Evolutionary conservation across 2,797 vertebrate species (phyloP).

Genomic region (Phoxinus dragarum): DNA sequence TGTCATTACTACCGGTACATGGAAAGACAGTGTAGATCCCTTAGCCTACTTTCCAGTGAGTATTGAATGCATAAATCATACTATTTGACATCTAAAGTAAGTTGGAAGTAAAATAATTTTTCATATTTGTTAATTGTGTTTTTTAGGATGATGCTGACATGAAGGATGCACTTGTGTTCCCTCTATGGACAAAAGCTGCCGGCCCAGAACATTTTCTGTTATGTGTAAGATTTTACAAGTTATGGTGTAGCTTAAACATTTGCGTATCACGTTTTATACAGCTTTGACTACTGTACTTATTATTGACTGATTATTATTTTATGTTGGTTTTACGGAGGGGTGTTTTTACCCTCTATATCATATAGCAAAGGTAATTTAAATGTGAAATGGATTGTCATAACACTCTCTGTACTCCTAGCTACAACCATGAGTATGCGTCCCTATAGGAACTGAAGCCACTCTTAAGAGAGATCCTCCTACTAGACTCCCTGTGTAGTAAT

Average conservation of each 20-base stretch:
- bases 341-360: neutral
- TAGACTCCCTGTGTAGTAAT: neutral
- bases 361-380: neutral
- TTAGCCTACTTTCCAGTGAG: constrained; percentile 3
- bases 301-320: neutral
- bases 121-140: neutral
- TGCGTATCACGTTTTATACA: neutral
- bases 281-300: neutral
- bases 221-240: neutral
- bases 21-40: neutral
- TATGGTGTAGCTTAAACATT: neutral
- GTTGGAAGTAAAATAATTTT: neutral
- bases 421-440: neutral
- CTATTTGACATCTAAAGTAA: neutral
- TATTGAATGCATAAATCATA: neutral
- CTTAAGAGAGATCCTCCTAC: neutral
- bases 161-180: neutral
- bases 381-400: constrained; percentile 6
- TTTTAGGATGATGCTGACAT: neutral
- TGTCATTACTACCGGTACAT: neutral
- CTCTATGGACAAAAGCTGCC: neutral
- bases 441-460: neutral
- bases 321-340: neutral
- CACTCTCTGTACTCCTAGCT: neutral
- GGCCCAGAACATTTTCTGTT: neutral